Evolutionary conservation across 2,888 invertebrate genomes (phyloP), one percentile per base, ranked within the genome.

Genomic region (Hoplodrina blanda): DNA sequence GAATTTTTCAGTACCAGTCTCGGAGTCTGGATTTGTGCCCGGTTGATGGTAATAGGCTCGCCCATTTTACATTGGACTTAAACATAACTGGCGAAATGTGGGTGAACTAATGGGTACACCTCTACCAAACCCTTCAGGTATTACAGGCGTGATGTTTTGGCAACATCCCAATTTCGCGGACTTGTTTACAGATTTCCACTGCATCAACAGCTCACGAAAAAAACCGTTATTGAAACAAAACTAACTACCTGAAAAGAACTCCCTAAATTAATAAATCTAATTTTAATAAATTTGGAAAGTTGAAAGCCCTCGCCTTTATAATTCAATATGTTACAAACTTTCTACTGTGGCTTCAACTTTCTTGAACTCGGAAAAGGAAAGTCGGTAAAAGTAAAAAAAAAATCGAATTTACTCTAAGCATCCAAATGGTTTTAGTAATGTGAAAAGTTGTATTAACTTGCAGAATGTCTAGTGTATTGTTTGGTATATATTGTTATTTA

Each of bases 281-380:
- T 73, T 73, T 78, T 64, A 69, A 79, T 77, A 74, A 69, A 74
- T 75, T 80, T 54, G 19, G 2, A 64, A 74, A 69, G 69, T 75
- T 73, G 4, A 15, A 73, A 55, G 55, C 62, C 56, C 44, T 46
- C 46, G 56, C 19, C 55, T 62, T 64, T 64, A 80, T 77, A 77
- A 77, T 80, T 77, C 80, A 77, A 77, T 77, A 55, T 64, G 80
- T 77, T 59, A 37, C 33, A 30, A 76, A 76, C 44, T 69, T 76
- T 66, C 13, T 41, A 19, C n/a, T 20, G 52, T 2, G 59, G 66
- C 79, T 61, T 65, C 53, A 52, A 77, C 37, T 57, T 77, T 59
- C 20, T 20, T 52, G 3, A 11, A 66, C 52, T 66, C n/a, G 30
- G 17, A 46, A 65, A 33, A 25, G 4, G 53, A 55, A 44, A 20